These are phyloP conservation scores for Pogoniulus pusillus DNA, from an alignment of 2,797 vertebrate genomes.

Conservation along the genomic window DNA sequence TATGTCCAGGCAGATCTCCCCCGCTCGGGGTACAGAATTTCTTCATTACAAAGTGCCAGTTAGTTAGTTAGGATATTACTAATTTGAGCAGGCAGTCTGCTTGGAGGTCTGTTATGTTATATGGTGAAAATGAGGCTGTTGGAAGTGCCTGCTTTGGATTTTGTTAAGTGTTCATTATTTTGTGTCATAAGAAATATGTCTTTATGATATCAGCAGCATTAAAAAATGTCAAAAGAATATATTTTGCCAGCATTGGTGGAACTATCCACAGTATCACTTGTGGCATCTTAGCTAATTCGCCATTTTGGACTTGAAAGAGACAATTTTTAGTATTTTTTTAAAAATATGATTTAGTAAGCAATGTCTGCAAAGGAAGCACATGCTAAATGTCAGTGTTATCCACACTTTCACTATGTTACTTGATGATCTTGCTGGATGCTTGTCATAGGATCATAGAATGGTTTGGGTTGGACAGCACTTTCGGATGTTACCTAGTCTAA, in stretches of 20 bases:
- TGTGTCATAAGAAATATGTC: slow-evolving; percentile 12
- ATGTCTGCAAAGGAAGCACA: not conserved
- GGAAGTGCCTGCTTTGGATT: not conserved
- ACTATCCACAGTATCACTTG: not conserved
- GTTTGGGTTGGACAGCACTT: no score
- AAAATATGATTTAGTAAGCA: not conserved
- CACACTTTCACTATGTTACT: not conserved
- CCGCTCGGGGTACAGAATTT: not conserved
- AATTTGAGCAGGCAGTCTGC: slow-evolving; percentile 11
- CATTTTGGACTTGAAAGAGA: not conserved
- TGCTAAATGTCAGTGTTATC: not conserved
- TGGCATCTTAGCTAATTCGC: not conserved
- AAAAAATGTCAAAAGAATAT: slow-evolving; percentile 9
- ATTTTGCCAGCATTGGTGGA: not conserved
- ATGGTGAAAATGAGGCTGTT: not conserved
- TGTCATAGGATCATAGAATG: not conserved
- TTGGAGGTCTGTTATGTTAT: not conserved
- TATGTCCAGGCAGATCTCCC: not conserved
- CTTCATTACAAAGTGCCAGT: not conserved
- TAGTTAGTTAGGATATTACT: not conserved
- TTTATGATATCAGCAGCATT: not conserved
- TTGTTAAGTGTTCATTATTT: not conserved
- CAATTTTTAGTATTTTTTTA: not conserved
- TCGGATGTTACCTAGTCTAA: no score
- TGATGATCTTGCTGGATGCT: not conserved